Evolutionary conservation across 1,140 invertebrate genomes (phyloP), one percentile per base, ranked within the genome.

Genomic region (Venustaconcha ellipsiformis): DNA sequence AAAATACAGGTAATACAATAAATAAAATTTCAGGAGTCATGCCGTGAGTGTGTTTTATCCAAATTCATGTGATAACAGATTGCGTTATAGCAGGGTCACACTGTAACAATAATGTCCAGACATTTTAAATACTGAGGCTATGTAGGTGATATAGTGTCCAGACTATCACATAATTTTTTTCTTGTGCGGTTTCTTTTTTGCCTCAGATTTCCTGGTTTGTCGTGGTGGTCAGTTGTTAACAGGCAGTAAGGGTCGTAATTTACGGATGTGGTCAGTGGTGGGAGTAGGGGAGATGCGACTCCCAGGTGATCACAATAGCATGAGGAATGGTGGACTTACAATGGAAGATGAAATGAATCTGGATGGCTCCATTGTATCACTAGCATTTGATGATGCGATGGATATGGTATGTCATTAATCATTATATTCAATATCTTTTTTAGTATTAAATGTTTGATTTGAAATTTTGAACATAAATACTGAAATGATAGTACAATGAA

Each of bases 331-430:
- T 55, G 87, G 86, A 13, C 74, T 90, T 8, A 84, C 82, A 12
- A 89, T 90, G 85, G 89, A 90, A 67, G 88, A 89, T 76, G 89
- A 90, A 73, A 90, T 90, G 86, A 83, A 82, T 23, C 69, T 90
- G 67, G 88, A 90, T 82, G 89, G 86, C 14, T 76, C 82, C 65
- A 76, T 90, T 13, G 82, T 83, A 55, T 81, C 82, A 63, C 83
- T 84, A 68, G 76, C 79, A 55, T 90, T 90, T 83, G 89, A 90
- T 81, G 87, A 89, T 12, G 81, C 77, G 59, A 73, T 90, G 20
- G 89, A 90, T 64, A 88, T 90, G 87, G 89, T 89, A 73, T 68
- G 76, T 18, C 0, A 59, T 67, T 37, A 12, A 30, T 67, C 8
- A 67, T 23, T 26, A 26, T 20, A 26, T 20, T 69, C 14, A n/a